These are phyloP conservation scores for Tolmerus cingulatus DNA, from an alignment of 2,888 invertebrate genomes.

Conservation along the genomic window DNA sequence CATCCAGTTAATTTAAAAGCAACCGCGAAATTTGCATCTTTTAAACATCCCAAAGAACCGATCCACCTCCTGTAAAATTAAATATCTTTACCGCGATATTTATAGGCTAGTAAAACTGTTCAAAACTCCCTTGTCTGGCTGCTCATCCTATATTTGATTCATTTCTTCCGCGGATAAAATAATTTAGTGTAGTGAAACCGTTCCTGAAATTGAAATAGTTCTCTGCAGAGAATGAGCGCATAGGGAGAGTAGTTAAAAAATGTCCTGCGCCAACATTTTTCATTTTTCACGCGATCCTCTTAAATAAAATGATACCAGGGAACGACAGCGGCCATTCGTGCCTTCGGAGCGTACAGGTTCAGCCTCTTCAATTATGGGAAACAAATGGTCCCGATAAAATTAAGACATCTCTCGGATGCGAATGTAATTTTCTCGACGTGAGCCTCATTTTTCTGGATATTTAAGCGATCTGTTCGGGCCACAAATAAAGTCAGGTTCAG, in stretches of 20 bases:
- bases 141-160: not conserved
- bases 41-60: not conserved
- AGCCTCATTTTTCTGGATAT: constrained; percentile 28
- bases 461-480: not conserved
- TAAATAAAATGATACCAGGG: constrained; percentile 11
- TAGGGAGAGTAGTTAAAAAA: not conserved
- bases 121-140: not conserved
- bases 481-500: constrained; percentile 10
- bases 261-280: not conserved
- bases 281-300: not conserved
- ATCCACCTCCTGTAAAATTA: not conserved
- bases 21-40: not conserved
- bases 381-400: constrained; percentile 41
- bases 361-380: constrained; percentile 40
- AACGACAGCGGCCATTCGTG: not conserved
- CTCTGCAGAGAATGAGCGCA: not conserved
- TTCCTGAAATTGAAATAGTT: not conserved
- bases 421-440: constrained; percentile 34
- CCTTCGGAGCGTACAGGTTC: not conserved
- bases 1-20: not conserved
- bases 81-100: not conserved
- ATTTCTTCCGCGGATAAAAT: not conserved
- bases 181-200: not conserved
- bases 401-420: constrained; percentile 31
- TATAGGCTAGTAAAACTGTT: not conserved